Base-by-base conservation (phyloP, 1,140 invertebrate genomes). In the Thaumetopoea pityocampa region DNA sequence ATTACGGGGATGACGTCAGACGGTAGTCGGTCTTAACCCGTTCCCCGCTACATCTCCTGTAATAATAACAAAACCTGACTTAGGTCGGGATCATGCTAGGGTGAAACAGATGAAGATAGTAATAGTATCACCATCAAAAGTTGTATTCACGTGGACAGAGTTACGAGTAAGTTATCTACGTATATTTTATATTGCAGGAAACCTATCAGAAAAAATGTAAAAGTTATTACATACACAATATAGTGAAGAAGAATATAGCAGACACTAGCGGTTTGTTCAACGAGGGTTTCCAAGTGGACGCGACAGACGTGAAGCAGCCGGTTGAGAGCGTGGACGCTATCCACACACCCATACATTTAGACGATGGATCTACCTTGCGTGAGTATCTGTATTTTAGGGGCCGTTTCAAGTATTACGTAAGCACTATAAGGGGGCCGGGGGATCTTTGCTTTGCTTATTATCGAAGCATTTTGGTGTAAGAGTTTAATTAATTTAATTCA, bases 141-240 rank as follows among this genome's bases (percentile, higher is more conserved):
- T n/a, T n/a, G n/a, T n/a, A n/a, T n/a, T n/a, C n/a, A n/a, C n/a
- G n/a, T n/a, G n/a, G n/a, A n/a, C n/a, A n/a, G n/a, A n/a, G 17
- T 18, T 18, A 3, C 17, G 3, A 4, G 17, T 18, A 15, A 27
- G n/a, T 22, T 37, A 11, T 1, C 1, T 1, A 9, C 3, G 9
- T 32, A 6, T n/a, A 8, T 55, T 35, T 48, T 58, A 50, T 42
- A 27, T 79, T 72, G 11, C 63, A 86, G 84, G 84, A 86, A 81
- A 85, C 76, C 48, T 92, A 90, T 74, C 89, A 92, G 69, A 89
- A 88, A 44, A 91, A 90, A 59, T 90, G 89, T 54, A 90, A 90
- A 64, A 88, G 88, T 10, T 89, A 89, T 53, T 90, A 90, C 51
- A 91, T 92, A 19, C 90, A 90, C 57, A 67, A 64, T 46, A 77